These are phyloP conservation scores for Cottoperca gobio DNA, from an alignment of 2,797 vertebrate genomes.

Conservation along the genomic window DNA sequence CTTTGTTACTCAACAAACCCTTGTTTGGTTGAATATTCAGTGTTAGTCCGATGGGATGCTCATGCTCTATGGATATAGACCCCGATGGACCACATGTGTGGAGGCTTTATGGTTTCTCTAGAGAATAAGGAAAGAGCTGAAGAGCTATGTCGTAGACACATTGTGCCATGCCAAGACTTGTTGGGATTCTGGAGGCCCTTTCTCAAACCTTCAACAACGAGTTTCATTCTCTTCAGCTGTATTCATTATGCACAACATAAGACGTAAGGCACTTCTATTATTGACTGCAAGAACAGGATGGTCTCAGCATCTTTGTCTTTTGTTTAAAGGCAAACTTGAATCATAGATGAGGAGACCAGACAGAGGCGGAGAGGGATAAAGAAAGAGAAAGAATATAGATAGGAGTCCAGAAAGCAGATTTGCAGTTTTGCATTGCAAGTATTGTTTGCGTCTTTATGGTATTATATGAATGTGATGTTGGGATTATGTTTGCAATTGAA, in stretches of 20 bases:
- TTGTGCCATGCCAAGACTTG: background rate
- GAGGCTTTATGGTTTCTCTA: slow-evolving; percentile 47
- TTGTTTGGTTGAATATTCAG: slow-evolving; percentile 54
- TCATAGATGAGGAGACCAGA: slow-evolving; percentile 33
- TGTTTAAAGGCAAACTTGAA: slow-evolving; percentile 47
- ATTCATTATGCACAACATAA: slow-evolving; percentile 16
- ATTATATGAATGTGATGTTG: slow-evolving; percentile 33
- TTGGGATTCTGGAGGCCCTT: background rate
- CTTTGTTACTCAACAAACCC: slow-evolving; percentile 56
- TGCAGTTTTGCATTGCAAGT: slow-evolving; percentile 8
- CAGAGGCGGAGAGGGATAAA: slow-evolving; percentile 22
- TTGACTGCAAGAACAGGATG: slow-evolving; percentile 32
- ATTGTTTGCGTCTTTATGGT: slow-evolving; percentile 46
- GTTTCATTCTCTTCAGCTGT: background rate
- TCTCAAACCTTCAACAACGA: slow-evolving; percentile 3
- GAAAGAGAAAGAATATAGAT: slow-evolving; percentile 14
- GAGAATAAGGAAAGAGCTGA: slow-evolving; percentile 41
- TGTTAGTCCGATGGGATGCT: slow-evolving; percentile 49
- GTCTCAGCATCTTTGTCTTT: slow-evolving; percentile 39
- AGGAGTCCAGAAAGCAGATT: slow-evolving; percentile 35
- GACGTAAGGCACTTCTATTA: slow-evolving; percentile 29
- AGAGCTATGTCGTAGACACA: background rate
- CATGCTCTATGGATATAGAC: slow-evolving; percentile 47
- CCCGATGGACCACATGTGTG: slow-evolving; percentile 24
- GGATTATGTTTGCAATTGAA: slow-evolving; percentile 47